Evolutionary conservation across 2,797 vertebrate genomes (phyloP).

Genomic region (Ptychobarbus kaznakovi): DNA sequence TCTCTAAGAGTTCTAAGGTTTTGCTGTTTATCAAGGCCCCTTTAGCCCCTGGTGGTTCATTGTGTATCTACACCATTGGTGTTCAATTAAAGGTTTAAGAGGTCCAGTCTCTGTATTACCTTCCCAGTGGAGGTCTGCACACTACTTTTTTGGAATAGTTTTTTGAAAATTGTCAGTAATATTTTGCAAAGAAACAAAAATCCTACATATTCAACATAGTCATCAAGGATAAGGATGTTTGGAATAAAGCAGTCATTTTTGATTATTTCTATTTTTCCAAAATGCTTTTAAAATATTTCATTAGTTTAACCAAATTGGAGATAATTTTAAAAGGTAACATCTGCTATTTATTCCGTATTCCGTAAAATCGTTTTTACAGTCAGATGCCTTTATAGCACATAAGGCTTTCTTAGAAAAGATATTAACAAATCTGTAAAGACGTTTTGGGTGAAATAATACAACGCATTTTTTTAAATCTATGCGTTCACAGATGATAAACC

Average conservation of each 20-base stretch:
- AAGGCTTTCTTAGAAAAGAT: no score
- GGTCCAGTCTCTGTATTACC: not conserved
- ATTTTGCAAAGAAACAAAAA: not conserved
- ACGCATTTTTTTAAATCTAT: no score
- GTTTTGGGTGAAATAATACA: no score
- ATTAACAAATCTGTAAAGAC: no score
- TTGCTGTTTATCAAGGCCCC: not conserved
- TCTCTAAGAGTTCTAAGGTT: not conserved
- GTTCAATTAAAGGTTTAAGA: no score
- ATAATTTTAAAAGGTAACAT: no score
- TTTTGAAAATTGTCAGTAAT: not conserved
- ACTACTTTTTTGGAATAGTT: not conserved
- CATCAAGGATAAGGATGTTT: not conserved
- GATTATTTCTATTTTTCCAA: not conserved
- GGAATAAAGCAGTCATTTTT: not conserved
- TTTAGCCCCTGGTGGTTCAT: not conserved
- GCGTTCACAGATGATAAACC: no score
- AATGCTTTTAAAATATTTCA: not conserved
- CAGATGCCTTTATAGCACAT: no score
- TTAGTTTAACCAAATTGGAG: no score
- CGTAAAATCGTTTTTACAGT: no score
- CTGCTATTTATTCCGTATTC: no score
- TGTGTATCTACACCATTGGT: not conserved
- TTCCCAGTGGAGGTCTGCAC: not conserved
- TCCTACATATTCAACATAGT: not conserved